Conservation (phyloP, 2,113 vertebrate species). For the Pterocles gutturalis region DNA sequence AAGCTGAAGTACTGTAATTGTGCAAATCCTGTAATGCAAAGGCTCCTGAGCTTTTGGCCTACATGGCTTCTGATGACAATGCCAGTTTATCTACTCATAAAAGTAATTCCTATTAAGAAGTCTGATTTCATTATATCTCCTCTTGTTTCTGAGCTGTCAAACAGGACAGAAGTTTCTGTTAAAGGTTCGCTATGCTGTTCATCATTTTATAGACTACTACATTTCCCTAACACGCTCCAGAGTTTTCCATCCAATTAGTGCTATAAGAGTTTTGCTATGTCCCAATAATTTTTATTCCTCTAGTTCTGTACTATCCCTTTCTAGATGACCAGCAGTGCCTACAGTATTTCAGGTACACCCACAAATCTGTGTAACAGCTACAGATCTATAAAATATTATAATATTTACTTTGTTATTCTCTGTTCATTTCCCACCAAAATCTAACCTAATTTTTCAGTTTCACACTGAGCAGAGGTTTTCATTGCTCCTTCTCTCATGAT, state of each 20-base stretch:
- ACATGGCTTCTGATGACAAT: not conserved
- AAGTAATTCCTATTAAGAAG: not conserved
- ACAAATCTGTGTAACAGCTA: not conserved
- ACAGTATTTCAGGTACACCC: not conserved
- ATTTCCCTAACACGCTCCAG: not conserved
- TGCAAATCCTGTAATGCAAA: not conserved
- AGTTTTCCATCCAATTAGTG: not conserved
- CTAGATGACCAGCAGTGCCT: not conserved
- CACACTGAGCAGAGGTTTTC: not conserved
- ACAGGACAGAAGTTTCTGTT: not conserved
- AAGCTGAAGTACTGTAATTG: not conserved
- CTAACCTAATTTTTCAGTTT: not conserved
- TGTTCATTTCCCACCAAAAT: not conserved
- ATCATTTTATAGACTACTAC: not conserved
- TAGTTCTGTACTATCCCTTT: not conserved
- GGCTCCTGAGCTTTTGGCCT: not conserved
- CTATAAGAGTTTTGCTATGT: not conserved
- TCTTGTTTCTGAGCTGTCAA: not conserved
- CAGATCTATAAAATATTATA: not conserved
- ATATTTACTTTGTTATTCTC: not conserved
- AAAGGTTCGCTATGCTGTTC: not conserved
- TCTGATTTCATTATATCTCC: not conserved
- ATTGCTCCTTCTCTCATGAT: not conserved
- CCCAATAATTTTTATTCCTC: not conserved
- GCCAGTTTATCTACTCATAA: not conserved